Evolutionary conservation across 2,797 vertebrate species (phyloP), one percentile per base, ranked within the genome.

Genomic region (Oreochromis mossambicus): DNA sequence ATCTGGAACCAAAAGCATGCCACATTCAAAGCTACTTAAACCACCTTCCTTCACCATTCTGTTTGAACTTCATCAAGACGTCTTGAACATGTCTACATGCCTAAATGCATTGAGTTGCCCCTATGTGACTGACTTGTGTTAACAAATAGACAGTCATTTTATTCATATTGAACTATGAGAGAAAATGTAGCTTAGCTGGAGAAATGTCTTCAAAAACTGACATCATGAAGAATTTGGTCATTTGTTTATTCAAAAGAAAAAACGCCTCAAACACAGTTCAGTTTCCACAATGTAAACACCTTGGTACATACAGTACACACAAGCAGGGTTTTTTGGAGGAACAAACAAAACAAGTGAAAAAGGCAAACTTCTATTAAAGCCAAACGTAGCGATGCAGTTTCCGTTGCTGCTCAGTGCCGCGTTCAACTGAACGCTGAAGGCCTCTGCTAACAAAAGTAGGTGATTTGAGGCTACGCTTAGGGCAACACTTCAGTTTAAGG

Each of bases 231-330:
- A 46, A 80, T 89, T 92, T 91, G 84, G 88, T 82, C 48, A 86
- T 91, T 90, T 91, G 68, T 94, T 95, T 95, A 94, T 95, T 95
- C 83, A 91, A 91, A 29, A 84, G 73, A 34, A 46, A 73, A 77
- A 61, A 77, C 70, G 34, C 84, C 46, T 88, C 78, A 87, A 91
- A 91, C 89, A 93, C 83, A 79, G 43, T 88, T 91, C 56, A 89
- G 50, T 91, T 91, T 93, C 78, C 81, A 94, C 92, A 91, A 92
- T 92, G 92, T 95, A 95, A 94, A 95, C 92, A 95, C 90, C 78
- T 83, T 89, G 83, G 92, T 91, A 94, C 83, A 79, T 79, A 92
- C 80, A 66, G 81, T 68, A 92, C 83, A 87, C 87, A 93, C 88
- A 41, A 83, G 87, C 87, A 81, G 50, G 43, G 24, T 89, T 87